These are phyloP conservation scores for Caranx melampygus DNA, from an alignment of 2,113 vertebrate species.

Conservation along the genomic window DNA sequence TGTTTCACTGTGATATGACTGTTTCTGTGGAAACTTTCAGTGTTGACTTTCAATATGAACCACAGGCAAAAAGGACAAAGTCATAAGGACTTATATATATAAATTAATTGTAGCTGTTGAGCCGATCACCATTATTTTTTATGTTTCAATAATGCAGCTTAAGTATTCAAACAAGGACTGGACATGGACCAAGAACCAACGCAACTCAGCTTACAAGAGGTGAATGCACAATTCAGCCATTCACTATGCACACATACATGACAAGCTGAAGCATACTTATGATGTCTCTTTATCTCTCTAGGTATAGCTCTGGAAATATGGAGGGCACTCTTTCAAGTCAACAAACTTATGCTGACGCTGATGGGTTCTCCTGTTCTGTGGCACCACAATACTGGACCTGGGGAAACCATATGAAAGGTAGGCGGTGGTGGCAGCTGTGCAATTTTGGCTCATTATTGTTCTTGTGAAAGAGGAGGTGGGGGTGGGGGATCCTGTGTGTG, in stretches of 20 bases:
- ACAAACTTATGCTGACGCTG: slow-evolving; percentile 77
- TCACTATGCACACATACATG: neutral
- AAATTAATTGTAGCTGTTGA: neutral
- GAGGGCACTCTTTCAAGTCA: slow-evolving; percentile 82
- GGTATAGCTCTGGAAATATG: slow-evolving; percentile 86
- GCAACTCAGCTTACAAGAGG: slow-evolving; percentile 85
- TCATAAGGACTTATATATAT: neutral
- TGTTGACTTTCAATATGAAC: slow-evolving; percentile 1
- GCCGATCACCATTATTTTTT: slow-evolving; percentile 6
- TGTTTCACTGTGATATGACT: neutral
- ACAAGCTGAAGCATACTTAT: neutral
- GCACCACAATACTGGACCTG: slow-evolving; percentile 86
- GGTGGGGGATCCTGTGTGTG: neutral
- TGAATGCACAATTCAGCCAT: slow-evolving; percentile 44
- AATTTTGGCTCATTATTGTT: slow-evolving; percentile 24
- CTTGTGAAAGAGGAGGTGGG: neutral
- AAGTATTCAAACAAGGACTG: slow-evolving; percentile 86
- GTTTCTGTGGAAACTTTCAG: neutral
- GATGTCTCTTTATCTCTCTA: slow-evolving; percentile 25
- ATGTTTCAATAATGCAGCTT: slow-evolving; percentile 76
- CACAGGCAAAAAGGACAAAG: neutral
- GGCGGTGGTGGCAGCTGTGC: slow-evolving; percentile 52
- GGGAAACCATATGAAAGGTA: slow-evolving; percentile 80
- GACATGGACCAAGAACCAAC: slow-evolving; percentile 82
- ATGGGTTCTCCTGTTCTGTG: slow-evolving; percentile 83